A percentile compares a stretch with the other conserved stretches of the same genome.
These are phyloP conservation scores for Tenrec ecaudatus DNA, from an alignment of 2,113 vertebrate genomes.

Conservation along the genomic window DNA sequence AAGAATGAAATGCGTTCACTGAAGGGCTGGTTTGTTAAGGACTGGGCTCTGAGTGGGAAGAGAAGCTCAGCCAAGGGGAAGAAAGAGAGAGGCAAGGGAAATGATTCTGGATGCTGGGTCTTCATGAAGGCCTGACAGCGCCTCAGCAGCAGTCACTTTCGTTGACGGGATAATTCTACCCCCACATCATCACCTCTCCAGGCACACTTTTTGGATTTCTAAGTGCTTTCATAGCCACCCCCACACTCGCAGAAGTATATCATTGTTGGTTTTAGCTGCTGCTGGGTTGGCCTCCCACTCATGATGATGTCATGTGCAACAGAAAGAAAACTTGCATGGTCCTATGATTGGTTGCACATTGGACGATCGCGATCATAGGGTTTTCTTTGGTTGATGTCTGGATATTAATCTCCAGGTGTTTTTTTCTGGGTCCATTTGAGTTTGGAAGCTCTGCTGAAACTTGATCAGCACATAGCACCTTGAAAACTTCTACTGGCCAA, in stretches of 20 bases:
- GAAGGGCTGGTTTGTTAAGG: not conserved
- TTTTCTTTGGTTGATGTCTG: not conserved
- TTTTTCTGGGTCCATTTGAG: not conserved
- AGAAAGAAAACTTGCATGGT: not conserved
- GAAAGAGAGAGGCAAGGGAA: not conserved
- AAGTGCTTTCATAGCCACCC: not conserved
- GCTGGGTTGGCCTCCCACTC: not conserved
- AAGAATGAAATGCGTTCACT: conserved; percentile 5
- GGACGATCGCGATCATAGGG: not conserved
- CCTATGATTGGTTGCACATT: not conserved
- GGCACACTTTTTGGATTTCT: not conserved
- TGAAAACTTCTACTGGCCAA: not conserved
- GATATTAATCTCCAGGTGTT: not conserved
- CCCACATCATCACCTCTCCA: not conserved
- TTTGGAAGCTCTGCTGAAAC: not conserved
- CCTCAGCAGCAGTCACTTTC: not conserved
- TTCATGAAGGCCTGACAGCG: not conserved
- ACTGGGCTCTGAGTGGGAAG: not conserved
- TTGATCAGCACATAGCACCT: not conserved
- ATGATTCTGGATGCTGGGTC: not conserved
- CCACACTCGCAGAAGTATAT: not conserved
- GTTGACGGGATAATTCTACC: not conserved
- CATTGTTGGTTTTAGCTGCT: not conserved
- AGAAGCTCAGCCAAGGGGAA: not conserved
- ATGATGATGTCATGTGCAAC: not conserved